phyloP scores from a whole-genome alignment of 2,888 invertebrate genomes.

The Acrobasis consociella region DNA sequence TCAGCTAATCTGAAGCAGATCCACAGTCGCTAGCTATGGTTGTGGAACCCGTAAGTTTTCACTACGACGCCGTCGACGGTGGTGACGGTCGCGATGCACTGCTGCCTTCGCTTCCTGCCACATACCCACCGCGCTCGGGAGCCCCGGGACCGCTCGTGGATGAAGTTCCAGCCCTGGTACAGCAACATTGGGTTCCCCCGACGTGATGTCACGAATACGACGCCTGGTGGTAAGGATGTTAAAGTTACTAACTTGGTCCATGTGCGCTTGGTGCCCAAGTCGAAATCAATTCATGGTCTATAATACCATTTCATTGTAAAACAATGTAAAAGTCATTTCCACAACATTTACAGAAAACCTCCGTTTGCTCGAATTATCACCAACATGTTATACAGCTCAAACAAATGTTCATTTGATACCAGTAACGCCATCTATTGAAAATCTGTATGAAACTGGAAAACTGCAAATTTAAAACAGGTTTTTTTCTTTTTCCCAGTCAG shows the following conservation, averaged over 20 bases:
- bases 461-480: too few species aligned
- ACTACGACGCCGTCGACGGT: constrained; percentile 51
- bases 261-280: neutral
- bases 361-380: too few species aligned
- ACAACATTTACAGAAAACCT: too few species aligned
- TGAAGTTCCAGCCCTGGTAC: constrained; percentile 60
- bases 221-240: constrained; percentile 39
- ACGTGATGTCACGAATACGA: constrained; percentile 54
- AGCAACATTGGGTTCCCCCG: constrained; percentile 68
- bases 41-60: constrained; percentile 58
- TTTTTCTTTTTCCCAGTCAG: too few species aligned
- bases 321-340: too few species aligned
- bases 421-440: too few species aligned
- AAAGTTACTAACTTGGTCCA: constrained; percentile 3
- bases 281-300: too few species aligned
- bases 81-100: constrained; percentile 60
- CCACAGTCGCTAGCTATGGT: constrained; percentile 52
- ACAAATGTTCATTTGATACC: too few species aligned
- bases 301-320: too few species aligned
- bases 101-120: constrained; percentile 57
- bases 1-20: neutral
- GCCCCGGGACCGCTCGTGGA: constrained; percentile 53
- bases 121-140: constrained; percentile 63
- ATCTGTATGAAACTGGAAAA: too few species aligned
- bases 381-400: too few species aligned